Base-by-base conservation (phyloP, 2,888 invertebrate species). In the Drosophila testacea region DNA sequence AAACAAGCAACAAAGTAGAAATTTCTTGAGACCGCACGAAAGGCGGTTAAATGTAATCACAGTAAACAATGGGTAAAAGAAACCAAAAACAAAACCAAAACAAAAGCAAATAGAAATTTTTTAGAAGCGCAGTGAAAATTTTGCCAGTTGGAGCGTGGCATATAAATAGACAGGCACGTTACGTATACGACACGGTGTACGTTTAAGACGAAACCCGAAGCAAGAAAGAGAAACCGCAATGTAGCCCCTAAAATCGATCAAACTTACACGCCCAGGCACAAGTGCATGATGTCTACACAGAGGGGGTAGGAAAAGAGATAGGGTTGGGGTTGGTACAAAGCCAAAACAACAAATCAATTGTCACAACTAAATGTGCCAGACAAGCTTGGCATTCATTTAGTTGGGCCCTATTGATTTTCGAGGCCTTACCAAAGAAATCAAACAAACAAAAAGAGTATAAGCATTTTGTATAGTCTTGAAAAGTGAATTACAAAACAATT, bases 161-260 rank as follows among this genome's bases (percentile, higher is more conserved):
- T 57, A 38, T 46, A 30, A 32, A 60, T 47, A 30, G 28, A 55
- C 39, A 38, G 54, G 52, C 57, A 69, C 73, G 51, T 83, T 77
- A 88, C 78, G 83, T 85, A 85, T 88, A 82, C 86, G 83, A 27
- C 42, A 51, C 10, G 59, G 7, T 54, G 69, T 41, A 68, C 61
- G 46, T 41, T 63, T n/a, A 36, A 50, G 30, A 54, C 39, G 5
- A 44, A 22, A 36, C 32, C 13, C 22, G 22, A 6, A 11, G 13
- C 16, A 39, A 47, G 27, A 57, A 56, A 44, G 54, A 55, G 57
- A 75, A 69, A 65, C 42, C 39, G 42, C 50, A 57, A 42, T 46
- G 42, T 36, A 27, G 51, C 50, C 54, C 69, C 47, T 57, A 77
- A 88, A 88, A 84, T 84, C 84, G 84, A 84, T 84, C 84, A 83